These are phyloP conservation scores for Ptilonorhynchus violaceus DNA, from an alignment of 2,113 vertebrate genomes.

Conservation along the genomic window DNA sequence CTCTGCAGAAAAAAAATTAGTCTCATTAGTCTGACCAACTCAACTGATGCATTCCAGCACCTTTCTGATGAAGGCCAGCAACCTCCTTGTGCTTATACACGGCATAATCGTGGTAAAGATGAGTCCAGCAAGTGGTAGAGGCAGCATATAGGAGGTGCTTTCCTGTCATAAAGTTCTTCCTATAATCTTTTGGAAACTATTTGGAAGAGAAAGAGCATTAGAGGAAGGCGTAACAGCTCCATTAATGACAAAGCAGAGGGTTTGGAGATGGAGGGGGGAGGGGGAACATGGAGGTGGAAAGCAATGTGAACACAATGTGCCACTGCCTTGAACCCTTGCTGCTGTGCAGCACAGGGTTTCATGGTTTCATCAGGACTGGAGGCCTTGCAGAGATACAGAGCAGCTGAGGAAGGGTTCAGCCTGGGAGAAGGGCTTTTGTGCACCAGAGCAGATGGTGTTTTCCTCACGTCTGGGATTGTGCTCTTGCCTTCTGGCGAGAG, in stretches of 20 bases:
- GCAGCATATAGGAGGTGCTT: background rate
- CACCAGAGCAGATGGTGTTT: background rate
- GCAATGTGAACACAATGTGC: background rate
- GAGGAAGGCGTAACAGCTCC: background rate
- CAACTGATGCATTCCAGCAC: background rate
- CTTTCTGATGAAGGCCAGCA: background rate
- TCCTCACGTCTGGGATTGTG: background rate
- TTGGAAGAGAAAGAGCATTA: background rate
- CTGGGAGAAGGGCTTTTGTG: background rate
- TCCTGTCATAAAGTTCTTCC: background rate
- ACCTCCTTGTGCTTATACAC: background rate
- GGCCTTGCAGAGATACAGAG: background rate
- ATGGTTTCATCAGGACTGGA: background rate
- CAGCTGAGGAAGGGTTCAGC: background rate
- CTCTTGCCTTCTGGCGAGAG: background rate
- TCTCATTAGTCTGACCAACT: background rate
- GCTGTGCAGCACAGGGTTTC: background rate
- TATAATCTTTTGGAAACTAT: background rate
- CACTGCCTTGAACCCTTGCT: background rate
- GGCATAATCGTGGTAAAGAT: background rate
- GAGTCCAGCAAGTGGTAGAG: background rate
- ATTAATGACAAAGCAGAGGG: background rate
- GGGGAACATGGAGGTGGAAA: fast-evolving
- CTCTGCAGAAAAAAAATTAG: background rate
- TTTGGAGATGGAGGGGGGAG: background rate